A percentile compares a stretch with the other conserved stretches of the same genome.
These are phyloP conservation scores for Popillia japonica DNA, from an alignment of 1,140 invertebrate genomes.

Conservation along the genomic window DNA sequence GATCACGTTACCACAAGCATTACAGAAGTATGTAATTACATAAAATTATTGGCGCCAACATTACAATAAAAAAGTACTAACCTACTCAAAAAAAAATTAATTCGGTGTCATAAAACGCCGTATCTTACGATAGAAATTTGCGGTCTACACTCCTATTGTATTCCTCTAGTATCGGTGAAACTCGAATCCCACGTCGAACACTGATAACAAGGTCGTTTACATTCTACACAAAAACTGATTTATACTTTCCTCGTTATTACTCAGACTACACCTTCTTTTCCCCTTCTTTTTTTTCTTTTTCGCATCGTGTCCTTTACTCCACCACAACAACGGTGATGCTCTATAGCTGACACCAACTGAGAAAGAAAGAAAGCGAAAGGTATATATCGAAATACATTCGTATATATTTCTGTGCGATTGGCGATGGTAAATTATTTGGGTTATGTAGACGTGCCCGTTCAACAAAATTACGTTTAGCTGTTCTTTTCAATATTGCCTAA, in stretches of 20 bases:
- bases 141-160: neutral
- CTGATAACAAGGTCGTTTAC: constrained; percentile 33
- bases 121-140: too few species aligned
- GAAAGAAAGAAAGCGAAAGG: neutral
- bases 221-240: constrained; percentile 34
- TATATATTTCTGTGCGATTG: neutral
- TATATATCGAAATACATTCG: constrained; percentile 2
- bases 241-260: constrained; percentile 32
- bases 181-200: constrained; percentile 27
- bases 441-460: neutral
- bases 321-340: neutral
- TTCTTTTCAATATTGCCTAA: constrained; percentile 17
- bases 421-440: constrained; percentile 19
- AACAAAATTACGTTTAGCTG: constrained; percentile 8
- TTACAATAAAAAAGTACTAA: too few species aligned
- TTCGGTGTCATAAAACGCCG: too few species aligned
- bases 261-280: constrained; percentile 11
- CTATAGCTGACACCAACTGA: neutral
- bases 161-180: constrained; percentile 21
- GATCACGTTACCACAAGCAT: too few species aligned
- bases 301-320: neutral
- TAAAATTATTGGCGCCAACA: too few species aligned
- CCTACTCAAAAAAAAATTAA: too few species aligned
- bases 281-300: neutral
- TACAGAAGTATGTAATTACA: too few species aligned